Evolutionary conservation across 2,888 invertebrate species (phyloP).

Genomic region (Thymelicus lineola): DNA sequence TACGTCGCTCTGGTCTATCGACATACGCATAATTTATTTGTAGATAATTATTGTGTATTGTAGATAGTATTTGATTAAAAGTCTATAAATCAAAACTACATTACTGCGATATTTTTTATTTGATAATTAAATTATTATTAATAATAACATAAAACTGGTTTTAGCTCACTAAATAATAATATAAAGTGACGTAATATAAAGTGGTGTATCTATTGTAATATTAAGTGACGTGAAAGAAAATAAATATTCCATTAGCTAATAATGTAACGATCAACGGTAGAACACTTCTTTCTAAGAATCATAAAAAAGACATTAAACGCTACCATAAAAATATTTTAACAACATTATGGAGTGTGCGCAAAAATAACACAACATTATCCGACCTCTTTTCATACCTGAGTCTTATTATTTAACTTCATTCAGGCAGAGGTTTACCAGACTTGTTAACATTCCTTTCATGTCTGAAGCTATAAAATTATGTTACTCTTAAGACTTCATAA

Average conservation of each 20-base stretch:
- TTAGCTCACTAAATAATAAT: neutral
- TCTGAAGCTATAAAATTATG: too few relatives aligned
- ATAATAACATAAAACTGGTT: neutral
- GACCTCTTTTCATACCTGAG: neutral
- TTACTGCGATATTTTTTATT: too few relatives aligned
- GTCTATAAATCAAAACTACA: too few relatives aligned
- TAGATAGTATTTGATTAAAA: too few relatives aligned
- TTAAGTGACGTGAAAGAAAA: constrained; percentile 33
- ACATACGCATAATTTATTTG: too few relatives aligned
- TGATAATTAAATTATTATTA: too few relatives aligned
- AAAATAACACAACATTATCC: constrained; percentile 1
- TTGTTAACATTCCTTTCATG: too few relatives aligned
- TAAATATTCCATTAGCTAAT: constrained; percentile 47
- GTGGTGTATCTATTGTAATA: neutral
- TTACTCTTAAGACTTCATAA: too few relatives aligned
- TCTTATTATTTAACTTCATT: too few relatives aligned
- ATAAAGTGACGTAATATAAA: neutral
- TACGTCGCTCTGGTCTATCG: too few relatives aligned
- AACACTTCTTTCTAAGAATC: constrained; percentile 19
- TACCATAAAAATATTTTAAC: constrained; percentile 3
- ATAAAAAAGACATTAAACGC: constrained; percentile 15
- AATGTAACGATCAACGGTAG: constrained; percentile 30
- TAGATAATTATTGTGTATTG: too few relatives aligned
- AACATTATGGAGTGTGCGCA: neutral
- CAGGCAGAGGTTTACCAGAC: too few relatives aligned